Base-by-base conservation (phyloP, 2,888 invertebrate genomes). In the Koerneria pararmatus region DNA sequence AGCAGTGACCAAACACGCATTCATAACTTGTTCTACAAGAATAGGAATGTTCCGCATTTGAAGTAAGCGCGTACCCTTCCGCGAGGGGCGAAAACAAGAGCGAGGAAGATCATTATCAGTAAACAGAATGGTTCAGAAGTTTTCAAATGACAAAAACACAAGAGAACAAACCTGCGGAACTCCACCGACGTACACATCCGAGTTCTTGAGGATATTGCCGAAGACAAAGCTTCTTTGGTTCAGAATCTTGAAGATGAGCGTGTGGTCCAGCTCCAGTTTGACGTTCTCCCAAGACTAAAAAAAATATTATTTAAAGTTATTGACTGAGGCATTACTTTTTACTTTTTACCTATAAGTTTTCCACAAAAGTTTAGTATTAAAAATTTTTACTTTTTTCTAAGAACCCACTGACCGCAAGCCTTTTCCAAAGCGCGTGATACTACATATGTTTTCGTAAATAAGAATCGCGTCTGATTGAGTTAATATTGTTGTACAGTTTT, bases 111-210 rank as follows among this genome's bases (percentile, higher is more conserved):
- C 58, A 58, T 29, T 31, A 53, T 8, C 37, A 5, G 19, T 15
- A 6, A 41, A 27, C 34, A 34, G 57, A 11, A 24, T 34, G n/a
- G n/a, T n/a, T n/a, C n/a, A n/a, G 57, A 32, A 57, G 5, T 5
- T 57, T 1, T 11, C 34, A 34, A 56, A 29, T 22, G n/a, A 22
- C n/a, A 31, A 29, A 56, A 29, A 56, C 15, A 3, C 31, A 31
- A 11, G 34, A 8, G 41, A 29, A 49, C 61, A 34, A 34, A 75
- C 74, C 31, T 90, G 89, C 71, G 95, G 95, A 88, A 95, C 90
- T 34, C 95, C 95, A n/a, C 95, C 95, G 73, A 95, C 89, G 86
- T 92, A 95, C 69, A 95, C 92, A 85, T 92, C 92, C 35, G 93
- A 92, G 85, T 93, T 93, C 71, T 90, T 90, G 71, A 88, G 88